Evolutionary conservation across 2,797 vertebrate species (phyloP).

Genomic region (Typhlichthys subterraneus): DNA sequence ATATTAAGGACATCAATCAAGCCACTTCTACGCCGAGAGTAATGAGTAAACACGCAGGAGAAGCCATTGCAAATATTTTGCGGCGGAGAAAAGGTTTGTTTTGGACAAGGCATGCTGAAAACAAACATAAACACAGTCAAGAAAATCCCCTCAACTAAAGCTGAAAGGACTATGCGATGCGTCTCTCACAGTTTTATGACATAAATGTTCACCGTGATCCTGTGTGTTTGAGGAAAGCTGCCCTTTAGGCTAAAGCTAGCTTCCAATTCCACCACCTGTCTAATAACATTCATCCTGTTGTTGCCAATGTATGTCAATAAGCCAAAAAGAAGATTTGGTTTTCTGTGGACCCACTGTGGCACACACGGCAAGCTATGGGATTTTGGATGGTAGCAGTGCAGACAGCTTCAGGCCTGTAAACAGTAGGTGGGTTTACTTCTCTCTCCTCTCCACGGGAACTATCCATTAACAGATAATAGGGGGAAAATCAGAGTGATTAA

Average conservation of each 20-base stretch:
- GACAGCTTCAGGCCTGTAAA: slow-evolving; percentile 79
- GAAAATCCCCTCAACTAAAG: slow-evolving; percentile 25
- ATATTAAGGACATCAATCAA: slow-evolving; percentile 77
- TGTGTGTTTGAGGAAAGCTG: slow-evolving; percentile 42
- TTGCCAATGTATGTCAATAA: slow-evolving; percentile 64
- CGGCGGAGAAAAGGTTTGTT: slow-evolving; percentile 44
- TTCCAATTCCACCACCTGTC: slow-evolving; percentile 51
- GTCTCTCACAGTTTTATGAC: slow-evolving; percentile 6
- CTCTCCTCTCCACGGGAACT: slow-evolving; percentile 85
- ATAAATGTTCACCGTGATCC: slow-evolving; percentile 22
- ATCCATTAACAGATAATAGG: slow-evolving; percentile 99
- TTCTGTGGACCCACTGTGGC: slow-evolving; percentile 54
- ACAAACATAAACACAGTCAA: slow-evolving; percentile 7
- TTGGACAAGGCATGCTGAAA: slow-evolving; percentile 32
- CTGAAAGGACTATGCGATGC: slow-evolving; percentile 26
- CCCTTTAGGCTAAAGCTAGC: slow-evolving; percentile 46
- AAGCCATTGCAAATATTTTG: slow-evolving; percentile 64
- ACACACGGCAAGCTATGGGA: slow-evolving; percentile 60
- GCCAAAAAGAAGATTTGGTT: slow-evolving; percentile 48
- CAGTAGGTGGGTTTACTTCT: slow-evolving; percentile 85
- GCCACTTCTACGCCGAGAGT: slow-evolving; percentile 55
- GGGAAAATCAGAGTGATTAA: slow-evolving; percentile 90
- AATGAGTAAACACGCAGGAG: slow-evolving; percentile 67
- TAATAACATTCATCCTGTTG: slow-evolving; percentile 46
- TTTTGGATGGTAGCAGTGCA: slow-evolving; percentile 65